Base-by-base conservation (phyloP, 1,140 invertebrate species). In the Drosophila serrata region DNA sequence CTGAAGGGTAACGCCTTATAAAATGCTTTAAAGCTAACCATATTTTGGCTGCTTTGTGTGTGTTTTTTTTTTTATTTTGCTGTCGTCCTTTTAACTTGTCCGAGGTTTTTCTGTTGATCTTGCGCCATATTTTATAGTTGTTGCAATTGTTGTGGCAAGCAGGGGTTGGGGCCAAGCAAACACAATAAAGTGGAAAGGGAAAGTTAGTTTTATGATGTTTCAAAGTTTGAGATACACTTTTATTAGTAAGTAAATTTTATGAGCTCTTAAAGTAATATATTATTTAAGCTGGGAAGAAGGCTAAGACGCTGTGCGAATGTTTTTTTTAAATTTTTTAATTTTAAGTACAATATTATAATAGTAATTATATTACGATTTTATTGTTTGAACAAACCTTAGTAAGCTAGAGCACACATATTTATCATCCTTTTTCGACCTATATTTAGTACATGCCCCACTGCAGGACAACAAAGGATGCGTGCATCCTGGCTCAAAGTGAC, bases 1-100 rank as follows among this genome's bases (percentile, higher is more conserved):
- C 48, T 73, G 48, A 72, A 68, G 72, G 72, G 61, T 64, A 53
- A 68, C 70, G 59, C 46, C 65, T 85, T 72, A 59, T 46, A 33
- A 72, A 76, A 72, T 61, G 48, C 51, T 81, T 67, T 72, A 75
- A 82, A 33, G 33, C 57, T 46, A 42, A 45, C 17, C 53, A 42
- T 49, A 63, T 73, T 62, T 42, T 64, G 13, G 27, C 22, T 33
- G 37, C 37, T 22, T 31, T 29, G 31, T 39, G 45, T n/a, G n/a
- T n/a, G n/a, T n/a, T n/a, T n/a, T n/a, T n/a, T n/a, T n/a, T n/a
- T n/a, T 63, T 61, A 22, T 19, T 15, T 12, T 17, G 4, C 31
- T 35, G 37, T 53, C 51, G 40, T 40, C 27, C 15, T 60, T 61
- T 63, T 57, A 43, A 77, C 46, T 53, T 64, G 42, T 45, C 42